Evolutionary conservation across 1,140 invertebrate genomes (phyloP), one percentile per base, ranked within the genome.

Genomic region (Yoshiicerus persimilis): DNA sequence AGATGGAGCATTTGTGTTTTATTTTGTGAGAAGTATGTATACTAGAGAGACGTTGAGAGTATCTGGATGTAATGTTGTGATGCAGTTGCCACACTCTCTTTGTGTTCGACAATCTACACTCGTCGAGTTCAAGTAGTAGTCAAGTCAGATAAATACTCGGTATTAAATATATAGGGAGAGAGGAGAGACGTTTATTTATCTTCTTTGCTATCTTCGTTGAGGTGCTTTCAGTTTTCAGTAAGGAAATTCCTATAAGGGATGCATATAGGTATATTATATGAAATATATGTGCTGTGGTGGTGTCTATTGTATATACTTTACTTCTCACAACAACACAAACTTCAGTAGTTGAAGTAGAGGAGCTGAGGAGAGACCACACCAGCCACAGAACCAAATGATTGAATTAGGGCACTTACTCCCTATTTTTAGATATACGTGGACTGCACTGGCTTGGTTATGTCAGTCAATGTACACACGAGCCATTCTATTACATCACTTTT

Each of bases 391-490:
- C 47, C 64, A 70, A 62, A 70, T 86, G 85, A 86, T 86, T 86
- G 85, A 86, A 86, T 86, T 86, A 86, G 85, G 85, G 85, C 85
- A 86, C 62, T 56, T 56, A 66, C 85, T 84, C 85, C 85, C 85
- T 86, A 86, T 86, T 86, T 86, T 86, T 86, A 86, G 85, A 80
- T 80, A 38, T 32, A 70, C 25, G 27, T 32, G 66, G 34, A 56
- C 47, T n/a, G 16, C 4, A 56, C 47, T 56, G 3, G 16, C 32
- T 13, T 84, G 9, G n/a, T 23, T 84, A 34, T 41, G 8, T 86
- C 32, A 64, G 85, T 86, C 85, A 86, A 86, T 86, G 13, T 16
- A 66, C 39, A 84, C 83, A 47, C 83, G 75, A 80, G 34, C 75
- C 75, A 80, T n/a, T 9, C 32, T 38, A 36, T 20, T 80, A 38